phyloP scores from a whole-genome alignment of 1,140 invertebrate species.

The Bombus waltoni region DNA sequence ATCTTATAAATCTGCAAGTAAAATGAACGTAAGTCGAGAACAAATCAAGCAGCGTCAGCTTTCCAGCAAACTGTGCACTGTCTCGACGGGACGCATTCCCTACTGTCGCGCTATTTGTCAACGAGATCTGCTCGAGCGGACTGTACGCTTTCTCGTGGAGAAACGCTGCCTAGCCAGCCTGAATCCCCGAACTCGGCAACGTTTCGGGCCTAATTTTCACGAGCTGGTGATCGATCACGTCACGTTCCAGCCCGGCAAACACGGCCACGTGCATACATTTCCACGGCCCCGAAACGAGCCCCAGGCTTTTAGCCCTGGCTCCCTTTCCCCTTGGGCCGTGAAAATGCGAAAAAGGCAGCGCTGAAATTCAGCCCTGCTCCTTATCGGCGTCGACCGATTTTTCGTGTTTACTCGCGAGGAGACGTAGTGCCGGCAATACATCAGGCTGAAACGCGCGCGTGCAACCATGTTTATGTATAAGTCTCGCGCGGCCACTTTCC shows the following conservation, averaged over 20 bases:
- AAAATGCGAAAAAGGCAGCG: constrained; percentile 50
- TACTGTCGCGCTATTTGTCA: constrained; percentile 29
- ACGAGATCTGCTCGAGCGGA: constrained; percentile 2
- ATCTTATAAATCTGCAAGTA: not conserved
- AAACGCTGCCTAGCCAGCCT: not conserved
- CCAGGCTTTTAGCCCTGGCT: constrained; percentile 27
- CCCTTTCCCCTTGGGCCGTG: not conserved
- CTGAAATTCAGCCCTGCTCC: constrained; percentile 48
- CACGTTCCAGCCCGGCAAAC: constrained; percentile 42
- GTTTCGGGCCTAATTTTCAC: constrained; percentile 63
- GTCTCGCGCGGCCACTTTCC: constrained; percentile 35
- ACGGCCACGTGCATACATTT: constrained; percentile 60
- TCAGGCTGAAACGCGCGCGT: constrained; percentile 49
- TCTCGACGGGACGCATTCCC: constrained; percentile 10
- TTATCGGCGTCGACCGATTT: constrained; percentile 64
- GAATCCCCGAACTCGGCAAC: constrained; percentile 51
- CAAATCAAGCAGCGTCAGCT: constrained; percentile 1
- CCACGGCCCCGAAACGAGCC: constrained; percentile 45
- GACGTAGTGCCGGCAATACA: constrained; percentile 67
- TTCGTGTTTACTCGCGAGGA: constrained; percentile 63
- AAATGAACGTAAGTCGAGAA: not conserved
- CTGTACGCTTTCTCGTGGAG: constrained; percentile 18
- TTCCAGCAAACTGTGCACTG: not conserved
- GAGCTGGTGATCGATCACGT: constrained; percentile 64
- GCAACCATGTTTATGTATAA: constrained; percentile 44